A percentile compares a stretch with the other conserved stretches of the same genome.
Conservation (phyloP, 2,113 vertebrate species). For the Atractosteus spatula region DNA sequence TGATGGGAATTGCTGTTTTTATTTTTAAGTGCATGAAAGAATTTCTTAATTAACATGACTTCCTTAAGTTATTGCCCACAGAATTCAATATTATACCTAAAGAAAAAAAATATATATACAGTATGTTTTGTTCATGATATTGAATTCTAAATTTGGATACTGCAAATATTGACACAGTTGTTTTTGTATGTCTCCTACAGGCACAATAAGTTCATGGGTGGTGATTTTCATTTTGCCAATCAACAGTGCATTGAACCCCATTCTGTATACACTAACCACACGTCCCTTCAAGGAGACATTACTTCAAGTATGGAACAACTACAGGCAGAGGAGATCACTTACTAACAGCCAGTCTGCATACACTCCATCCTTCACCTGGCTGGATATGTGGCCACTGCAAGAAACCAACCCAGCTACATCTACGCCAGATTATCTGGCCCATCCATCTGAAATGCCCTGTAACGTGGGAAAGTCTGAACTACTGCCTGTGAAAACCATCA, state of each 20-base stretch:
- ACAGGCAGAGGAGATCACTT: slow-evolving; percentile 72
- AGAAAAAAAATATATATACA: no score
- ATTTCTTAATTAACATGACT: no score
- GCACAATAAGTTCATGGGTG: slow-evolving; percentile 93
- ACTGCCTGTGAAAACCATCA: slow-evolving; percentile 37
- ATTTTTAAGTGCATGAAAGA: no score
- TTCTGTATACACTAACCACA: slow-evolving; percentile 94
- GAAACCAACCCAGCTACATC: slow-evolving; percentile 60
- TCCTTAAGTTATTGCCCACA: no score
- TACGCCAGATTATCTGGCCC: slow-evolving; percentile 57
- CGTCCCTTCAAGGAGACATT: slow-evolving; percentile 96
- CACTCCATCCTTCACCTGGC: slow-evolving; percentile 80
- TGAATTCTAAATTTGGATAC: no score
- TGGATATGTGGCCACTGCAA: slow-evolving; percentile 85
- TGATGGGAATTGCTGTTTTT: no score
- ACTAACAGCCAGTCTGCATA: slow-evolving; percentile 63
- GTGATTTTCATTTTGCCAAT: slow-evolving; percentile 97
- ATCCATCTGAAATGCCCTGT: slow-evolving; percentile 54
- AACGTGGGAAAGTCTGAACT: slow-evolving; percentile 31
- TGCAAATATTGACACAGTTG: not conserved
- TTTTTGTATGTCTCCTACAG: slow-evolving; percentile 57
- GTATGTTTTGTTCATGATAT: no score
- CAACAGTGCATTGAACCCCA: slow-evolving; percentile 94
- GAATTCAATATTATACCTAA: no score
- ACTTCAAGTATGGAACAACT: slow-evolving; percentile 86